Conservation (phyloP, 1,140 invertebrate species). For the Himalopsyche phryganea region DNA sequence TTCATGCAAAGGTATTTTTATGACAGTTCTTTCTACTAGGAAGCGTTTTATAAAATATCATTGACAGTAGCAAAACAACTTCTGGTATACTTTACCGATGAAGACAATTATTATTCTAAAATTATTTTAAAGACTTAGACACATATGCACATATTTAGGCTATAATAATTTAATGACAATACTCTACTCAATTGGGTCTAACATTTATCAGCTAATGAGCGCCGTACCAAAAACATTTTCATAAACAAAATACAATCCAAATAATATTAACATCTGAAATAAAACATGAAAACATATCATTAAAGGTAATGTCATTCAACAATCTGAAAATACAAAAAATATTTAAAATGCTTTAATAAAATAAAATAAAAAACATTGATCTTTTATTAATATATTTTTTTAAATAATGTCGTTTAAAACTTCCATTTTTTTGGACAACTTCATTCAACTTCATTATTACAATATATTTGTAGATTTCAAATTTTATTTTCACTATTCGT, state of each 20-base stretch:
- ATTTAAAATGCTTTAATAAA: background rate
- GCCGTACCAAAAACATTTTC: constrained; percentile 16
- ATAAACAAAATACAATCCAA: constrained; percentile 25
- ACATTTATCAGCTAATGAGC: constrained; percentile 26
- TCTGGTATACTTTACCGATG: constrained; percentile 20
- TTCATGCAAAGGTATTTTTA: too few relatives aligned
- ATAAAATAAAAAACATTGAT: constrained; percentile 3
- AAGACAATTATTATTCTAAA: background rate
- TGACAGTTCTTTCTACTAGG: too few relatives aligned
- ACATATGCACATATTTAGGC: background rate
- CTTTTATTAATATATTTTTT: background rate
- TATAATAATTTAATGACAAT: too few relatives aligned
- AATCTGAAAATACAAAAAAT: constrained; percentile 25
- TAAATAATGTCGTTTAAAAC: background rate
- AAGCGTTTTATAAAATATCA: too few relatives aligned
- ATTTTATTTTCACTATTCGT: too few relatives aligned
- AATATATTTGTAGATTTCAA: too few relatives aligned
- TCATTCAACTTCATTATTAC: too few relatives aligned
- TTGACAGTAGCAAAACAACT: background rate
- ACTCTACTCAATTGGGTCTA: constrained; percentile 11
- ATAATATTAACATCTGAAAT: constrained; percentile 26
- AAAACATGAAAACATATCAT: constrained; percentile 16
- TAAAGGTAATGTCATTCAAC: constrained; percentile 24
- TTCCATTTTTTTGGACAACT: too few relatives aligned
- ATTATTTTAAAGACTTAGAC: background rate